Base-by-base conservation (phyloP, 2,113 vertebrate species). In the Corythornis vintsioides region DNA sequence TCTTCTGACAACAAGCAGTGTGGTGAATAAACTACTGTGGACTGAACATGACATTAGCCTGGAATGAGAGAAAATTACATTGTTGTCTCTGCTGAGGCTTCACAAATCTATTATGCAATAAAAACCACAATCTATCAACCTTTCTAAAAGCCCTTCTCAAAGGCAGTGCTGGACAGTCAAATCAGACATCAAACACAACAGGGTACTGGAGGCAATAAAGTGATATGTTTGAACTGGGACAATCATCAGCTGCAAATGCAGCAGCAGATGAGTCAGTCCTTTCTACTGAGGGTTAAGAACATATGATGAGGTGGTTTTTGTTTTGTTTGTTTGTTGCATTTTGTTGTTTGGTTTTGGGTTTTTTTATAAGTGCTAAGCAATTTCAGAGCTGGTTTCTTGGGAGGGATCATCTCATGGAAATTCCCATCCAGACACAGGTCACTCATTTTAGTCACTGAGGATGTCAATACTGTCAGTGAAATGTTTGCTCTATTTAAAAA, bases 171-270 rank as follows among this genome's bases (percentile, higher is more conserved):
- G 66, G 63, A 50, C 50, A 61, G 40, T 72, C 78, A 79, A 84
- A 72, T 28, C 18, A 28, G 50, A 40, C 50, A 33, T 57, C 42
- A 45, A 61, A 76, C 87, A 84, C 45, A 73, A 42, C 63, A 83
- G 63, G 45, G 17, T 73, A 61, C 55, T 42, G 42, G 38, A 70
- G 31, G 28, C 56, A 56, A 12, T 83, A 77, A 89, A 94, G 80
- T 66, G 38, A 40, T 80, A n/a, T 33, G 83, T 89, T 76, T 88
- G 85, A 78, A 42, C 28, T 50, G 28, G 59, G 60, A 65, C 22
- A 42, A 42, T 31, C n/a, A 45, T 38, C 87, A 92, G 63, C 87
- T 93, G 81, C 78, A 80, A 88, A 73, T 53, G 53, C 48, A 92
- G 63, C 50, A 93, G 78, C 40, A 75, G 74, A 33, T 22, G 77